A percentile compares a stretch with the other conserved stretches of the same genome.
Evolutionary conservation across 2,888 invertebrate species (phyloP).

Genomic region (Halocaridina rubra): DNA sequence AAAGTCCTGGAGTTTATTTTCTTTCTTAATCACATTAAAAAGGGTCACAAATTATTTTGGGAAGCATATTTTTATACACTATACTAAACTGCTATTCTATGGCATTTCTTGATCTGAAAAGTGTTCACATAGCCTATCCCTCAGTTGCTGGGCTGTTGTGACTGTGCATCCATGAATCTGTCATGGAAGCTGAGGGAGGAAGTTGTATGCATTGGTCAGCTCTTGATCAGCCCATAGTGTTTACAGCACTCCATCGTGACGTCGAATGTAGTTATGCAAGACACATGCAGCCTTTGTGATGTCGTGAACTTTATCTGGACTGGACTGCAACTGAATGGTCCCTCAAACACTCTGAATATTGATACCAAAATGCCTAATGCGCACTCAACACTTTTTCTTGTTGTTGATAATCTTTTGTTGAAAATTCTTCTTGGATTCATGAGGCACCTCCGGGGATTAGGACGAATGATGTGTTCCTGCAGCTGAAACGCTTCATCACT

Average conservation of each 20-base stretch:
- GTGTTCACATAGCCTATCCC: constrained; percentile 26
- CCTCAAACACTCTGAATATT: constrained; percentile 2
- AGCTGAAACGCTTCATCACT: constrained; percentile 18
- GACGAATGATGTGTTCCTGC: constrained; percentile 28
- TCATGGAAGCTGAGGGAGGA: constrained; percentile 28
- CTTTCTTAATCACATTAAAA: constrained; percentile 7
- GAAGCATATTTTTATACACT: constrained; percentile 23
- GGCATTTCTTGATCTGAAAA: constrained; percentile 37
- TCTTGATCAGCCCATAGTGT: constrained; percentile 32
- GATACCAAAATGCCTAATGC: constrained; percentile 5
- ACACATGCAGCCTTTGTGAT: constrained; percentile 18
- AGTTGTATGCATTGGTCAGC: constrained; percentile 32
- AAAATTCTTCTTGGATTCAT: constrained; percentile 30
- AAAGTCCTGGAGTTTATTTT: constrained; percentile 1
- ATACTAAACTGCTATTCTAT: constrained; percentile 18
- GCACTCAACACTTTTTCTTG: constrained; percentile 21
- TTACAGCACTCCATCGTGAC: constrained; percentile 15
- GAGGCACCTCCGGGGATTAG: constrained; percentile 20
- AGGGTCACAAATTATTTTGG: constrained; percentile 12
- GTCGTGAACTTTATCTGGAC: not conserved
- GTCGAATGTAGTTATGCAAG: constrained; percentile 25
- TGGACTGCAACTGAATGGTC: not conserved
- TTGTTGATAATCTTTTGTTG: constrained; percentile 19
- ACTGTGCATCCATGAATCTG: constrained; percentile 15
- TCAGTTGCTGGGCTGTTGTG: constrained; percentile 24